These are phyloP conservation scores for Procambarus clarkii DNA, from an alignment of 1,140 invertebrate genomes.

Conservation along the genomic window DNA sequence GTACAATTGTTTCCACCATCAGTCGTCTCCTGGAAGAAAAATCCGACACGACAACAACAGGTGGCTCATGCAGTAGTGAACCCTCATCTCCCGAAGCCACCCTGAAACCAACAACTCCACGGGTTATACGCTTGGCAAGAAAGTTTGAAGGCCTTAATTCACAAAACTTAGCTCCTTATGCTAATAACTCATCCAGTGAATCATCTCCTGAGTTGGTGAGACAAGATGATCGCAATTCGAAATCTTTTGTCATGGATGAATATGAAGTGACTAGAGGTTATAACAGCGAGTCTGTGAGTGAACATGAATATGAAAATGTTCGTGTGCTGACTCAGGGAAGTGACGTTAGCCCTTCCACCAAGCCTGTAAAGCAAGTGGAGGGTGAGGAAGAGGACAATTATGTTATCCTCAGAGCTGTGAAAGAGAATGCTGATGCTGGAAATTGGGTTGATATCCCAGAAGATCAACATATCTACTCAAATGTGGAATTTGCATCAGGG, in stretches of 20 bases:
- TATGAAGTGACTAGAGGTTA: constrained; percentile 71
- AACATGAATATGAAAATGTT: constrained; percentile 71
- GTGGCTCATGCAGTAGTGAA: constrained; percentile 64
- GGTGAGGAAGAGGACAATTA: constrained; percentile 69
- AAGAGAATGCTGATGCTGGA: constrained; percentile 41
- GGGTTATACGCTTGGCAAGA: constrained; percentile 67
- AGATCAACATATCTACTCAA: constrained; percentile 62
- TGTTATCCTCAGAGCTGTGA: constrained; percentile 65
- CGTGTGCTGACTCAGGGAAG: constrained; percentile 45
- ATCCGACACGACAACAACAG: constrained; percentile 65
- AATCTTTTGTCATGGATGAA: constrained; percentile 69
- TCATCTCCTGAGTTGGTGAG: constrained; percentile 52
- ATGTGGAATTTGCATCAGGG: constrained; percentile 58
- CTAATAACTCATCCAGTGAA: not conserved
- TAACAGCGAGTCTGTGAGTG: constrained; percentile 71
- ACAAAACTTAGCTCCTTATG: constrained; percentile 10
- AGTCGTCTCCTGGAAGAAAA: constrained; percentile 69
- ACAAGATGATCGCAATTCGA: constrained; percentile 52
- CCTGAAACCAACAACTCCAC: constrained; percentile 66
- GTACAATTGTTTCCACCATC: constrained; percentile 70
- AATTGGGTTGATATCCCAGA: constrained; percentile 61
- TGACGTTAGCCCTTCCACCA: not conserved
- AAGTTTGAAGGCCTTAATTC: constrained; percentile 60
- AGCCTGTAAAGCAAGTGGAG: constrained; percentile 8
- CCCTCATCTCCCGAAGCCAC: constrained; percentile 71